Base-by-base conservation (phyloP, 2,113 vertebrate species). In the Micronycteris hirsuta region DNA sequence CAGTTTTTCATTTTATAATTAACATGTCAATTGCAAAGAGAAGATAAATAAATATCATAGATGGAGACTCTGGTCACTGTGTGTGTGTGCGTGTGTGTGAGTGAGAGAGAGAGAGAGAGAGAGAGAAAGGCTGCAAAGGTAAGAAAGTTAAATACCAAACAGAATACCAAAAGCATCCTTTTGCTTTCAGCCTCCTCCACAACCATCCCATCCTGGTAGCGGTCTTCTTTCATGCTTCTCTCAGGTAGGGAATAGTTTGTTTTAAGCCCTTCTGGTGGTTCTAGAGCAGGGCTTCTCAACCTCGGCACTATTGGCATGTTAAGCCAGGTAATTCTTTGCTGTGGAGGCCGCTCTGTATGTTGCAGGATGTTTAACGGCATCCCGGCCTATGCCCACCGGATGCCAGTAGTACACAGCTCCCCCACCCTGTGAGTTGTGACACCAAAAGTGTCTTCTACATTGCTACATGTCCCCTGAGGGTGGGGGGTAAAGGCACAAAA, bases 291-390 rank as follows among this genome's bases (percentile, higher is more conserved):
- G 47, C 17, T 45, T 71, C 65, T 58, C 61, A 70, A 1, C 54
- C 81, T 89, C 5, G 4, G n/a, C 0, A 12, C 7, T 24, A 5
- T 0, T 26, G 56, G 61, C 33, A n/a, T 5, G 14, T 1, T 7
- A 16, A 45, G 3, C 8, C 24, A n/a, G 56, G 61, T 16, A 38
- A 14, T 26, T 67, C 56, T 71, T n/a, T 33, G 28, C 26, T 33
- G 14, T 10, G 11, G 36, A 15, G 36, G 17, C 38, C n/a, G 11
- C 22, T n/a, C 45, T 41, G 33, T 33, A 9, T 8, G 52, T 0
- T 38, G 19, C 0, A 5, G 31, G 38, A 9, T 24, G 58, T 73
- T 78, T 31, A 38, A 12, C 61, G 52, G 73, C 68, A 26, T 13
- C 67, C 31, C 36, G 67, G 13, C 20, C 36, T 76, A 67, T 47